Evolutionary conservation across 2,888 invertebrate genomes (phyloP), one percentile per base, ranked within the genome.

Genomic region (Dynastes maya): DNA sequence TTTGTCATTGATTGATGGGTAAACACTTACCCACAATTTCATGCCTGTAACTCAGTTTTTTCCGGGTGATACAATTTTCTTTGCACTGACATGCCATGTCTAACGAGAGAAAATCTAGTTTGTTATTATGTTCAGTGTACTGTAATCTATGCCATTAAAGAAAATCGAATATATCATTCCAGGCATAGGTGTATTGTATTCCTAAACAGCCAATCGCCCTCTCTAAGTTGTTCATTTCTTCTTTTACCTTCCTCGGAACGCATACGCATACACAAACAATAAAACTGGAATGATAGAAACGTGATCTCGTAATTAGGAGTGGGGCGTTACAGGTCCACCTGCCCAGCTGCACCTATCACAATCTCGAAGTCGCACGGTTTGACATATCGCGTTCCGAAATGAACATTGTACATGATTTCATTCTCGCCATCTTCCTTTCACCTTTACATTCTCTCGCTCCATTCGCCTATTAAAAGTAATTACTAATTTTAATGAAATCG

Each of bases 201-300:
- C 32, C 32, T 45, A 45, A 45, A 45, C 45, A 45, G 45, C 8
- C 2, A 45, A 37, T 37, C 32, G 32, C 32, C 32, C 32, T 37
- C 5, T 37, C 32, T 37, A 37, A 37, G 32, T 5, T 37, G 32
- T 37, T 37, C 32, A 5, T 5, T 37, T 45, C 45, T 45, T 45
- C 9, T 45, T 11, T 11, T 8, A 8, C 9, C 1, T 37, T 11
- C 11, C 9, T 45, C 8, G 0, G 11, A 11, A 45, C 72, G 27
- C 40, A 64, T 45, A 76, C 51, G 83, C 84, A 84, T 37, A 37
- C 83, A 85, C 84, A 86, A 16, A 58, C 86, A 86, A 86, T 86
- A 85, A 86, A 86, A 85, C 84, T 82, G 84, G 86, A 87, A 87
- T 87, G 86, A 86, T 85, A 87, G 86, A 87, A 86, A 87, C 87